These are phyloP conservation scores for Lasioglossum malachurum DNA, from an alignment of 2,888 invertebrate genomes.

Conservation along the genomic window DNA sequence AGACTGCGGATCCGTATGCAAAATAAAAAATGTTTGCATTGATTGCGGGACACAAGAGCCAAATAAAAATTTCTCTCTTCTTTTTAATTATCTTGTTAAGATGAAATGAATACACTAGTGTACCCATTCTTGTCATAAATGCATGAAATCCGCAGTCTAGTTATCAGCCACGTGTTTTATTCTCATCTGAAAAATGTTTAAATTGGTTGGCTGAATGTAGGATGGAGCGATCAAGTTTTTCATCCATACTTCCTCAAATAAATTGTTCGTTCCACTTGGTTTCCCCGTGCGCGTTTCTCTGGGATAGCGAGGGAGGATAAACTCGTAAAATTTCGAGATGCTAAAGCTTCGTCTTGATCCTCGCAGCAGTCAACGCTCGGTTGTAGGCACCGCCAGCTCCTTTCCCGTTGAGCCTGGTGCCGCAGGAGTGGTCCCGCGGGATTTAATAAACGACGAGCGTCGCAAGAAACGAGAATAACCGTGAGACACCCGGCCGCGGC, in stretches of 20 bases:
- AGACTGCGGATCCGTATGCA: too few relatives aligned
- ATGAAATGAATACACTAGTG: too few relatives aligned
- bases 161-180: too few relatives aligned
- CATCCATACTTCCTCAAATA: neutral
- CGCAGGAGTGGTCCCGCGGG: conserved; percentile 18
- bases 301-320: neutral
- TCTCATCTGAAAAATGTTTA: neutral
- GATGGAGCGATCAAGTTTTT: neutral
- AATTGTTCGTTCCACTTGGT: neutral
- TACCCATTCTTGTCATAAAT: too few relatives aligned
- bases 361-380: neutral
- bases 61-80: too few relatives aligned
- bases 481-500: neutral
- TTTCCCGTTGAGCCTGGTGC: neutral
- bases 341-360: neutral
- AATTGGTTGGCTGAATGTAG: neutral
- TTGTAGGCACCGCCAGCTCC: neutral
- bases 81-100: too few relatives aligned
- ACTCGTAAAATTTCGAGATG: conserved; percentile 41
- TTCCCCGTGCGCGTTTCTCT: neutral
- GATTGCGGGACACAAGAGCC: too few relatives aligned
- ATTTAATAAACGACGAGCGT: conserved; percentile 45
- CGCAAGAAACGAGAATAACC: conserved; percentile 26
- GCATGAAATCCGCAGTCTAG: too few relatives aligned
- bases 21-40: too few relatives aligned